Conservation (phyloP, 2,888 invertebrate species). For the Uloborus plumipes region DNA sequence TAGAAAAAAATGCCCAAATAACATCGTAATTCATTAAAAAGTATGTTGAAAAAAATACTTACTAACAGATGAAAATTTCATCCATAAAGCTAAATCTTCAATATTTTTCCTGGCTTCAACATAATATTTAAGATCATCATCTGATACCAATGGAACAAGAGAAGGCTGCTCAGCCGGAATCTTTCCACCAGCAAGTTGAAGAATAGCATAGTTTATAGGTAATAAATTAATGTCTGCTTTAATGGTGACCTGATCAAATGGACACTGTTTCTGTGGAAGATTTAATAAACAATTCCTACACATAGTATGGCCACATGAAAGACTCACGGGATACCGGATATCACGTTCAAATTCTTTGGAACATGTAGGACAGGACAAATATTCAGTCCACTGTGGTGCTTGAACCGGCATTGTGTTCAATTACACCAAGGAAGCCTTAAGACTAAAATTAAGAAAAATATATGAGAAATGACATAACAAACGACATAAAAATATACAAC, state of each 20-base stretch:
- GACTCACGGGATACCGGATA: slow-evolving; percentile 88
- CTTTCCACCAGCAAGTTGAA: slow-evolving; percentile 82
- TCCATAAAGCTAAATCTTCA: slow-evolving; percentile 87
- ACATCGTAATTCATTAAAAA: no score
- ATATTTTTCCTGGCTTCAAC: slow-evolving; percentile 82
- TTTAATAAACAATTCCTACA: slow-evolving; percentile 91
- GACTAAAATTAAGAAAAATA: background rate
- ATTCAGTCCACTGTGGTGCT: slow-evolving; percentile 79
- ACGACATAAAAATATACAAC: background rate
- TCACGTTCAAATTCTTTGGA: slow-evolving; percentile 91
- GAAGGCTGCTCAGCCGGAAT: slow-evolving; percentile 72
- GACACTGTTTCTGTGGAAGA: slow-evolving; percentile 91
- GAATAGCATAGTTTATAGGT: slow-evolving; percentile 88
- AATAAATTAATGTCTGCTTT: slow-evolving; percentile 82
- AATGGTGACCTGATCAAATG: slow-evolving; percentile 89
- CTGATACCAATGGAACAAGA: slow-evolving; percentile 70
- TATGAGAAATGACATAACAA: background rate
- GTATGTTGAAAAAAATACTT: background rate
- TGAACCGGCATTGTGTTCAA: slow-evolving; percentile 71
- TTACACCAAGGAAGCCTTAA: slow-evolving; percentile 21
- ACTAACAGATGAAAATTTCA: slow-evolving; percentile 82
- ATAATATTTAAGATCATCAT: slow-evolving; percentile 76
- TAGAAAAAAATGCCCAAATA: no score
- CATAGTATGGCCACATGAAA: slow-evolving; percentile 94
- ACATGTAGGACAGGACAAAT: slow-evolving; percentile 95